These are phyloP conservation scores for Phoebastria nigripes DNA, from an alignment of 2,797 vertebrate genomes.

Conservation along the genomic window DNA sequence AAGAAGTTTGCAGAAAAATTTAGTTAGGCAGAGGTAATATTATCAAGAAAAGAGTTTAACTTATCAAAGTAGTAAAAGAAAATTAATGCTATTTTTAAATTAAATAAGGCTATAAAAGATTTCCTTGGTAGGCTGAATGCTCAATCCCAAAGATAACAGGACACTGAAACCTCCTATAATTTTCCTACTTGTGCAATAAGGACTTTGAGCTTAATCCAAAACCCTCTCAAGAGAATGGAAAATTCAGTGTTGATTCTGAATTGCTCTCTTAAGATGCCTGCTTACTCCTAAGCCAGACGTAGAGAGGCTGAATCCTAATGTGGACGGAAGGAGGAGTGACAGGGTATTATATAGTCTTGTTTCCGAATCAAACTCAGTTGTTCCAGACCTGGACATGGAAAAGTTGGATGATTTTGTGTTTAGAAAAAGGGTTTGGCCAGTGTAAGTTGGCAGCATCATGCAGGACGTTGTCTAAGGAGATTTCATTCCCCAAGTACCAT, in stretches of 20 bases:
- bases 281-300: accelerated
- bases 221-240: background rate
- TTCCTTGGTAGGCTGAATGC: background rate
- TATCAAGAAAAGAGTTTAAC: background rate
- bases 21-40: background rate
- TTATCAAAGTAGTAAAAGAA: background rate
- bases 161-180: background rate
- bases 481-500: background rate
- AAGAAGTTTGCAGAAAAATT: background rate
- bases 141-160: background rate
- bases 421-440: background rate
- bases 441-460: background rate
- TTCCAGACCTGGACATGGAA: background rate
- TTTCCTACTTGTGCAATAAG: background rate
- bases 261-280: background rate
- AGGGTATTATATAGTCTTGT: accelerated
- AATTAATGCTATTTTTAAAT: background rate
- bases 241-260: background rate
- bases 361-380: background rate
- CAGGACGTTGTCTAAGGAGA: background rate
- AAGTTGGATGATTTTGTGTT: background rate
- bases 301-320: background rate
- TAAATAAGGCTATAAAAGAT: background rate
- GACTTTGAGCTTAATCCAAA: background rate
- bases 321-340: background rate